Evolutionary conservation across 2,113 vertebrate species (phyloP).

Genomic region (Pogonocichla stellata): DNA sequence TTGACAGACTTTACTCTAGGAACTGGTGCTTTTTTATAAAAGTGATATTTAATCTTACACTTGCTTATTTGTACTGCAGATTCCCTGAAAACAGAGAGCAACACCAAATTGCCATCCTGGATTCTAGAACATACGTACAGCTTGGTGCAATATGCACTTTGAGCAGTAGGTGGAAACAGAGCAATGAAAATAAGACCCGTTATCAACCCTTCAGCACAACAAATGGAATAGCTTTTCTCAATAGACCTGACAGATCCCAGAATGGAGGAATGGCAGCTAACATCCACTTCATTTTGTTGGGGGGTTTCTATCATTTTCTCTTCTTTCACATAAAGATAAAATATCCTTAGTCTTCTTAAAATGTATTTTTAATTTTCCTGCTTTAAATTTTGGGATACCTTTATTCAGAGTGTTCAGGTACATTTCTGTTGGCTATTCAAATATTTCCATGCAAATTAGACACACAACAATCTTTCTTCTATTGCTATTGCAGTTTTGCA

Average conservation of each 20-base stretch:
- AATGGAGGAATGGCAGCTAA: background rate
- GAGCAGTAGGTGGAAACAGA: conserved; percentile 68
- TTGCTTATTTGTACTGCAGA: background rate
- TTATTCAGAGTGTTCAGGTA: background rate
- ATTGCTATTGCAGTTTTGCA: background rate
- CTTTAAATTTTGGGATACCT: background rate
- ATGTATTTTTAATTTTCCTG: background rate
- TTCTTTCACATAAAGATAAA: background rate
- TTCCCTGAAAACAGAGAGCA: background rate
- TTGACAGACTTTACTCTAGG: background rate
- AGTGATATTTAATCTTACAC: background rate
- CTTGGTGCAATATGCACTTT: background rate
- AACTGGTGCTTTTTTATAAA: background rate
- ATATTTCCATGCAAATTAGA: background rate
- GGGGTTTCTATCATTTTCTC: background rate
- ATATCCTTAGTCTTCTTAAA: background rate
- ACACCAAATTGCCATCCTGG: accelerated
- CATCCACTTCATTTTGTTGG: background rate
- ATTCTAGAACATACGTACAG: background rate
- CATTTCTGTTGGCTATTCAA: background rate
- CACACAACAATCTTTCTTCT: background rate
- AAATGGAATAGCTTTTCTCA: background rate
- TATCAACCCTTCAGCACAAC: background rate
- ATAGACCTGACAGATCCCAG: background rate
- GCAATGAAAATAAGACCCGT: background rate